Evolutionary conservation across 2,888 invertebrate genomes (phyloP).

Genomic region (Aleiodes testaceus): DNA sequence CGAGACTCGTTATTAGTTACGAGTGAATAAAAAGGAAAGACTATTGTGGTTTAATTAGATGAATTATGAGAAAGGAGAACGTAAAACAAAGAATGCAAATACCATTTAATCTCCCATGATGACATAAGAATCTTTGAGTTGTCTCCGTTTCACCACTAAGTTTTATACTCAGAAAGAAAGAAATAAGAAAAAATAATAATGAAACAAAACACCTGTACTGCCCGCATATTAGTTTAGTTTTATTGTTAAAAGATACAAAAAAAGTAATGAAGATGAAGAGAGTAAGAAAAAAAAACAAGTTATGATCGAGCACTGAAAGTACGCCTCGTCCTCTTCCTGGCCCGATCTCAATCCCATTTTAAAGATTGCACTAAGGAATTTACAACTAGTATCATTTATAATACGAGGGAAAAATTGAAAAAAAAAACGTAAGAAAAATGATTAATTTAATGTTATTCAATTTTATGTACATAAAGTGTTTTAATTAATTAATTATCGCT

Average conservation of each 20-base stretch:
- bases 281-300: slow-evolving; percentile 42
- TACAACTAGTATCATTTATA: slow-evolving; percentile 52
- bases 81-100: background rate
- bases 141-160: slow-evolving; percentile 20
- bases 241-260: slow-evolving; percentile 34
- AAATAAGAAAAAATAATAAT: slow-evolving; percentile 14
- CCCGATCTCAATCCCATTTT: slow-evolving; percentile 49
- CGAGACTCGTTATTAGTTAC: no score
- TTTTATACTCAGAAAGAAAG: slow-evolving; percentile 24
- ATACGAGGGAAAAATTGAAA: slow-evolving; percentile 45
- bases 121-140: slow-evolving; percentile 20
- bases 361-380: slow-evolving; percentile 54
- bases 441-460: slow-evolving; percentile 53
- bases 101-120: slow-evolving; percentile 8
- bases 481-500: slow-evolving; percentile 55
- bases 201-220: slow-evolving; percentile 39
- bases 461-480: slow-evolving; percentile 66
- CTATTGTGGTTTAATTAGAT: slow-evolving; percentile 10
- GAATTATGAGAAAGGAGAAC: slow-evolving; percentile 5
- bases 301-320: slow-evolving; percentile 46
- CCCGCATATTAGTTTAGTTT: slow-evolving; percentile 40
- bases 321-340: slow-evolving; percentile 49
- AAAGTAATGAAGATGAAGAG: background rate
- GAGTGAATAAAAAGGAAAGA: background rate
- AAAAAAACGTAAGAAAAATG: slow-evolving; percentile 32